These are phyloP conservation scores for Formica exsecta DNA, from an alignment of 1,140 invertebrate species.

Conservation along the genomic window DNA sequence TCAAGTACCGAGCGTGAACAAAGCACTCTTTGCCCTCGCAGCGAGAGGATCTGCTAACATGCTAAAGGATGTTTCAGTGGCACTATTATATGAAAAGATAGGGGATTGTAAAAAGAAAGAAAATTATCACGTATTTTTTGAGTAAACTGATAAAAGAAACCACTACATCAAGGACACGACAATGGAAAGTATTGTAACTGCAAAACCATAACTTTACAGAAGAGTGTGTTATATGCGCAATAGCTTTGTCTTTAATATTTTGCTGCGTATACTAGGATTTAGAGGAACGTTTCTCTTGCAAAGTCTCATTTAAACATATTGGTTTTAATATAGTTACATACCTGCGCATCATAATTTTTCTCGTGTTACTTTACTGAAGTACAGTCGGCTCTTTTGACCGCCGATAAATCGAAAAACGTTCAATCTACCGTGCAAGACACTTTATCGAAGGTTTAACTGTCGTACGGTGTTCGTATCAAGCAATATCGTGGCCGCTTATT, in stretches of 20 bases:
- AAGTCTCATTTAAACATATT: too few relatives aligned
- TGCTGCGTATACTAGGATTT: not conserved
- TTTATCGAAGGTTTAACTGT: slow-evolving; percentile 6
- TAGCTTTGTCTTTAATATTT: not conserved
- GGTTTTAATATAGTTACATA: not conserved
- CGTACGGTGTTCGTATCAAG: not conserved
- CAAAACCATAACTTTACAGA: not conserved
- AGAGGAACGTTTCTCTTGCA: not conserved
- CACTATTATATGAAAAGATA: not conserved
- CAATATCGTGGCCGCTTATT: slow-evolving; percentile 9
- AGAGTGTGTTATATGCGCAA: not conserved
- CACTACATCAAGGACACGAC: not conserved
- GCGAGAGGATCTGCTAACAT: not conserved
- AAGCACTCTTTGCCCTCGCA: slow-evolving; percentile 45
- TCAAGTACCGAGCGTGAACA: slow-evolving; percentile 40
- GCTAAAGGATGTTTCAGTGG: not conserved
- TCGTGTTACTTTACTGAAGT: not conserved
- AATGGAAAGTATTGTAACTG: not conserved
- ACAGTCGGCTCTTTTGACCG: not conserved
- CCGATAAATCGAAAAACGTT: not conserved
- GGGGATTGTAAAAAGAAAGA: not conserved
- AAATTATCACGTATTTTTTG: too few relatives aligned
- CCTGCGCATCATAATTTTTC: not conserved
- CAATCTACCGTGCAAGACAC: not conserved
- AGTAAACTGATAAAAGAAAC: not conserved